Evolutionary conservation across 2,113 vertebrate species (phyloP).

Genomic region (Dolichotis patagonum): DNA sequence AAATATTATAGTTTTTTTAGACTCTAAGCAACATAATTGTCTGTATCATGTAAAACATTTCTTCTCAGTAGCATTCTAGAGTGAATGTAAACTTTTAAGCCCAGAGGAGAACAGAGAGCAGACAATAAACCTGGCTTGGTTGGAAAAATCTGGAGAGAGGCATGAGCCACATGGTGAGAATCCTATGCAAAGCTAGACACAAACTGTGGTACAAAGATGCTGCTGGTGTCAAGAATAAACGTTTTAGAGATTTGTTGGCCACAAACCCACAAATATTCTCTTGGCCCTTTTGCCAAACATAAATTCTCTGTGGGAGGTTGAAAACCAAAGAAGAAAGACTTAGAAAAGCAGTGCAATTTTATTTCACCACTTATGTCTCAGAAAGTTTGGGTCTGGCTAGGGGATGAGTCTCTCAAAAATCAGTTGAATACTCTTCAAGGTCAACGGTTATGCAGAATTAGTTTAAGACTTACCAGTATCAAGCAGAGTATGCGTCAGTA

Average conservation of each 20-base stretch:
- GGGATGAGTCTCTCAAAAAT: neutral
- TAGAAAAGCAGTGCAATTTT: neutral
- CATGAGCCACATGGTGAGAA: neutral
- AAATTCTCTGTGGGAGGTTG: neutral
- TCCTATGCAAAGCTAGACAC: neutral
- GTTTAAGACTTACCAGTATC: neutral
- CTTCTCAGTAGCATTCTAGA: neutral
- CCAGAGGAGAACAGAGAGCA: neutral
- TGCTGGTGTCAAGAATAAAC: no score
- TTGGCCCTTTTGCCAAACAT: neutral
- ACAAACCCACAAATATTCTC: neutral
- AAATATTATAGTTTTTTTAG: neutral
- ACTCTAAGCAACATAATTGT: neutral
- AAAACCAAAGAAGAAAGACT: neutral
- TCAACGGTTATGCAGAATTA: neutral
- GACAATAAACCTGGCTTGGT: neutral
- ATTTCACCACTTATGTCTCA: neutral
- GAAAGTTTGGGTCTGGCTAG: neutral
- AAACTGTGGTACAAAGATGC: neutral
- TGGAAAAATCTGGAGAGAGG: neutral
- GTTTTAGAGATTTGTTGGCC: neutral
- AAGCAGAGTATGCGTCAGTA: no score
- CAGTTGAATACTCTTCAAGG: neutral
- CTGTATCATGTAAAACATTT: neutral
- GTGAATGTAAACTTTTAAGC: neutral